Percentiles rank a stretch among this genome's conserved stretches.
Conservation (phyloP, 92 coral and sea anemone species). For the Paragorgia papillata region DNA sequence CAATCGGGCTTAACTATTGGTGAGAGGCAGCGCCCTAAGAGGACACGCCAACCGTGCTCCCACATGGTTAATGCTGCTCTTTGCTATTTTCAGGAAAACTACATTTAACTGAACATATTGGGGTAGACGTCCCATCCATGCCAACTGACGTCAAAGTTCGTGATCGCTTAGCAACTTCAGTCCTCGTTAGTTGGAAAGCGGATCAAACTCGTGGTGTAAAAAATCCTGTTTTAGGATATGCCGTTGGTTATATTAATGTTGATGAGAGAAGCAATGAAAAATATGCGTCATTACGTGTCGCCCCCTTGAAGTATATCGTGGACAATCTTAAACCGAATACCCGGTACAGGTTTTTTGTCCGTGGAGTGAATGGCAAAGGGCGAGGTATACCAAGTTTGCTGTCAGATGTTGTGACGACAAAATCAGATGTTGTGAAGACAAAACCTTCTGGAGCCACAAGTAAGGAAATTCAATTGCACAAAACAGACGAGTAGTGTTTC, state of each 20-base stretch:
- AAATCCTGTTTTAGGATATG: slow-evolving; percentile 7
- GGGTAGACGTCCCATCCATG: slow-evolving; percentile 22
- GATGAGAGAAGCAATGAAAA: slow-evolving; percentile 24
- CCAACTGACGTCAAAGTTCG: slow-evolving; percentile 19
- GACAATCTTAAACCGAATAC: slow-evolving; percentile 60
- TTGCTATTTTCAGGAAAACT: slow-evolving; percentile 4
- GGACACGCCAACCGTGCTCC: too few relatives aligned
- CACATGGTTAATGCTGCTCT: too few relatives aligned
- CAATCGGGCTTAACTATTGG: too few relatives aligned
- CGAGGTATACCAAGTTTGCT: slow-evolving; percentile 32
- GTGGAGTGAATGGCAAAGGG: slow-evolving; percentile 45
- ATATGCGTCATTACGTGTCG: slow-evolving; percentile 15
- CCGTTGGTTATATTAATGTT: slow-evolving; percentile 23
- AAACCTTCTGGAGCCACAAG: slow-evolving; percentile 30
- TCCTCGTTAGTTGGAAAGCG: slow-evolving; percentile 2
- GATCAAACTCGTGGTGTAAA: neutral
- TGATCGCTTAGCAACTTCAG: neutral
- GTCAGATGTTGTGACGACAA: slow-evolving; percentile 27
- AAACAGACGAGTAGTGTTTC: too few relatives aligned
- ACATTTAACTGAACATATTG: slow-evolving; percentile 15
- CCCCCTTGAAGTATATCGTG: slow-evolving; percentile 48
- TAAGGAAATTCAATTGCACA: neutral
- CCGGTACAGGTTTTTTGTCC: slow-evolving; percentile 72
- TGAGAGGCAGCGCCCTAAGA: too few relatives aligned
- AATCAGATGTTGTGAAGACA: too few relatives aligned